Conservation (phyloP, 2,113 vertebrate species). For the Ammospiza caudacuta region DNA sequence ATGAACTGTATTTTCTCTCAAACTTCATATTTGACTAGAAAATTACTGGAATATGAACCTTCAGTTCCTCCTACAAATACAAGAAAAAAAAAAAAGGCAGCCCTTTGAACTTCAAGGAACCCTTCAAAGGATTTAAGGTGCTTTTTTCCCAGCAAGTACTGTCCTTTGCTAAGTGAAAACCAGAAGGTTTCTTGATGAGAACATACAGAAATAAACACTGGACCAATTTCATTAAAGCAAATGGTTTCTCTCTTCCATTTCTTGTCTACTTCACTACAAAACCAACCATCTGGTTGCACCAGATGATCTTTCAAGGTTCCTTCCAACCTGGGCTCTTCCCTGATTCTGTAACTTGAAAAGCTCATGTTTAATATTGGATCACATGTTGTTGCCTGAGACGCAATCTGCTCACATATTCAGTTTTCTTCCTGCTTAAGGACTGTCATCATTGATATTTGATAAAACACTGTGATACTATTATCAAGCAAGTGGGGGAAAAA, state of each 20-base stretch:
- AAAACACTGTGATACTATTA: background rate
- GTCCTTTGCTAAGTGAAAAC: background rate
- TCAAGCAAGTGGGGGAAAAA: background rate
- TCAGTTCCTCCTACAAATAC: background rate
- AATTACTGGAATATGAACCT: background rate
- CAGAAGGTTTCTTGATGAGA: background rate
- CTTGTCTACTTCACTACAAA: background rate
- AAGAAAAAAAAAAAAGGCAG: too few species aligned
- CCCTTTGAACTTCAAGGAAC: background rate
- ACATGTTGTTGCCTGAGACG: background rate
- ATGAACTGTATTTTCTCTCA: background rate
- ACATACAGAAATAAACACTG: background rate
- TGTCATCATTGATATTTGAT: background rate
- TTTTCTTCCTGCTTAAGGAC: background rate
- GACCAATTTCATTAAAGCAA: background rate
- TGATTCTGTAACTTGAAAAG: background rate
- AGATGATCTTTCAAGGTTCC: background rate
- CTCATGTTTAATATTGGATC: background rate
- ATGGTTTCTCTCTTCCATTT: conserved; percentile 3
- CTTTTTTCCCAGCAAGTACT: background rate
- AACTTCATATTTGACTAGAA: background rate
- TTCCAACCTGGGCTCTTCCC: conserved; percentile 20
- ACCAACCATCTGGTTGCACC: conserved; percentile 17
- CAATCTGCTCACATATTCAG: background rate
- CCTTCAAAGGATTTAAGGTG: background rate